Evolutionary conservation across 2,797 vertebrate species (phyloP).

Genomic region (Phyllotis vaccarum): DNA sequence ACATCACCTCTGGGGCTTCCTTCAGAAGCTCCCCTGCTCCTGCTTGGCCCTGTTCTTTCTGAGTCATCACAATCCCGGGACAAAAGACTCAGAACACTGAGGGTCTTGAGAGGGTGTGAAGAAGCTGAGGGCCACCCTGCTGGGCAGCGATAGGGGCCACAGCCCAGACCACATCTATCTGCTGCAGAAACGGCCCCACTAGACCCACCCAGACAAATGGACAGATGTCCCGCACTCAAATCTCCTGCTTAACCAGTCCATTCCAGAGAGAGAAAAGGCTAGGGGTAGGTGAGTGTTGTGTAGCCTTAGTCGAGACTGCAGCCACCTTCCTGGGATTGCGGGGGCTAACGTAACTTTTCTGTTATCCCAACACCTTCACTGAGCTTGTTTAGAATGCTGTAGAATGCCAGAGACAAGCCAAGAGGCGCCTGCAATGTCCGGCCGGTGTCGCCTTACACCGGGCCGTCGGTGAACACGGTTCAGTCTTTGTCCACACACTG

Average conservation of each 20-base stretch:
- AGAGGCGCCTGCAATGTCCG: not conserved
- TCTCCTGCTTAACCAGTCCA: not conserved
- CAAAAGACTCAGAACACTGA: not conserved
- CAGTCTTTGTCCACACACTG: slow-evolving; percentile 67
- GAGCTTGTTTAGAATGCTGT: not conserved
- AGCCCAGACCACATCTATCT: not conserved
- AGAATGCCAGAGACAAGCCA: not conserved
- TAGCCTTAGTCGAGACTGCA: not conserved
- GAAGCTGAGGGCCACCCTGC: not conserved
- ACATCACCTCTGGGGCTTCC: slow-evolving; percentile 4
- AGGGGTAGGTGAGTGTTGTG: not conserved
- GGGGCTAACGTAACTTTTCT: not conserved
- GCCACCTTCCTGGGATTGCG: not conserved
- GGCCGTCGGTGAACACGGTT: not conserved
- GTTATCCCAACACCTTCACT: not conserved
- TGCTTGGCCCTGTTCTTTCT: not conserved
- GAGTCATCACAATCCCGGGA: not conserved
- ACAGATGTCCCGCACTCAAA: not conserved
- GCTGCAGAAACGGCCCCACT: not conserved
- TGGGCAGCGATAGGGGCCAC: not conserved
- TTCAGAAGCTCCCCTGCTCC: slow-evolving; percentile 8
- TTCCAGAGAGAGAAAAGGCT: not conserved
- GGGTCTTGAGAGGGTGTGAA: not conserved
- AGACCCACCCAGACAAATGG: not conserved
- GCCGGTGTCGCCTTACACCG: not conserved